A percentile compares a stretch with the other conserved stretches of the same genome.
Evolutionary conservation across 1,140 invertebrate species (phyloP).

Genomic region (Antheraea pernyi): DNA sequence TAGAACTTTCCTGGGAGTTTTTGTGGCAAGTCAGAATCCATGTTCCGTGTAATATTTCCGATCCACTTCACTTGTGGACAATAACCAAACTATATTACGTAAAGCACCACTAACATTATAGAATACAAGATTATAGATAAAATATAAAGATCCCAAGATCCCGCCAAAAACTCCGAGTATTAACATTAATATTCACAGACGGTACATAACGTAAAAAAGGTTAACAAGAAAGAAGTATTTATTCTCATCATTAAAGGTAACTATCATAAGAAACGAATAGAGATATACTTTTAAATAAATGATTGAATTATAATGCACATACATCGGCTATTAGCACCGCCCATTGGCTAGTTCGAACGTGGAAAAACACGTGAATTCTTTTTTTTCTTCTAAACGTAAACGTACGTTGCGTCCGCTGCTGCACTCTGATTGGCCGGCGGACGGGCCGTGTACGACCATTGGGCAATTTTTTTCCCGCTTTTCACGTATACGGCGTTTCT

Average conservation of each 20-base stretch:
- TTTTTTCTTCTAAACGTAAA: constrained; percentile 65
- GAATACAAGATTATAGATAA: no score
- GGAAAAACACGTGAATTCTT: constrained; percentile 69
- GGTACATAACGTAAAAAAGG: background rate
- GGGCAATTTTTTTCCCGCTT: constrained; percentile 66
- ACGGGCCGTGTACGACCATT: constrained; percentile 45
- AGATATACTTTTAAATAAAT: constrained; percentile 23
- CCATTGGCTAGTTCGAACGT: constrained; percentile 62
- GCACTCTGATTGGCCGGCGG: constrained; percentile 49
- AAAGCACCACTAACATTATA: no score
- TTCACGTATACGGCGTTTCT: constrained; percentile 64
- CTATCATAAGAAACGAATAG: background rate
- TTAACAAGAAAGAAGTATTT: background rate
- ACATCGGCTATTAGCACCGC: constrained; percentile 36
- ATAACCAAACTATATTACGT: no score
- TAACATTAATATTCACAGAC: no score
- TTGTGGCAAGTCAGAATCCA: no score
- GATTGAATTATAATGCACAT: constrained; percentile 61
- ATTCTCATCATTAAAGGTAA: background rate
- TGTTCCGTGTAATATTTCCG: no score
- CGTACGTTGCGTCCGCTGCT: constrained; percentile 49
- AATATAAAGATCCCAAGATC: no score
- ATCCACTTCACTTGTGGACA: no score
- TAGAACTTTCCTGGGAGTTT: no score
- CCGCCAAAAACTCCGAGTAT: no score